Evolutionary conservation across 2,797 vertebrate species (phyloP), one percentile per base, ranked within the genome.

Genomic region (Salmo trutta): DNA sequence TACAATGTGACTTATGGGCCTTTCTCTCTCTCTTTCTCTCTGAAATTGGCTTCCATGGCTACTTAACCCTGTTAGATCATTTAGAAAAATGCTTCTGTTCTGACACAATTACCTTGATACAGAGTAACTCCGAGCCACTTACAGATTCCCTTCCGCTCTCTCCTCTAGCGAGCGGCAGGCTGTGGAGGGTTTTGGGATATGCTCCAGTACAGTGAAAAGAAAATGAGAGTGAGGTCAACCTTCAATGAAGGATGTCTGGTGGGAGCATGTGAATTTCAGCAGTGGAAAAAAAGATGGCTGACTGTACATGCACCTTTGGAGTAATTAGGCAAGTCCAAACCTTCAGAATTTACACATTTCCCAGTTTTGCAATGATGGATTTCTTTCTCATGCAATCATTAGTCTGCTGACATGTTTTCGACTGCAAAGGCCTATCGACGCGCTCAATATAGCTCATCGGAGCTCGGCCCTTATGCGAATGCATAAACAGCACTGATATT

Each of bases 401-500:
- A 56, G 73, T 78, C 77, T 36, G 51, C 0, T 41, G 71, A 81
- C 80, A 52, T 62, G 72, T 62, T 64, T 66, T 62, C 5, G 70
- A 74, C 36, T 47, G 17, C 7, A 19, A 79, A 77, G 73, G 79
- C 81, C 78, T 79, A 77, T 87, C 83, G 76, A 71, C 72, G 73
- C 72, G 80, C 87, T 90, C 75, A 52, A 88, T 90, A 88, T 91
- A 91, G 86, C 85, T 67, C 53, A 0, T 14, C 70, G 77, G 85
- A 85, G 77, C 76, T 41, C 80, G 79, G 82, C 82, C 83, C 85
- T 81, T 78, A 79, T 67, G 33, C 83, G 80, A 83, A 81, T 62
- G 52, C 83, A 91, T 83, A 85, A 82, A 86, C 85, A 88, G 79
- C 86, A 80, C 84, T 93, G 92, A 93, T 93, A 94, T 94, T 94